Evolutionary conservation across 2,113 vertebrate species (phyloP), one percentile per base, ranked within the genome.

Genomic region (Proterorhinus semilunaris): DNA sequence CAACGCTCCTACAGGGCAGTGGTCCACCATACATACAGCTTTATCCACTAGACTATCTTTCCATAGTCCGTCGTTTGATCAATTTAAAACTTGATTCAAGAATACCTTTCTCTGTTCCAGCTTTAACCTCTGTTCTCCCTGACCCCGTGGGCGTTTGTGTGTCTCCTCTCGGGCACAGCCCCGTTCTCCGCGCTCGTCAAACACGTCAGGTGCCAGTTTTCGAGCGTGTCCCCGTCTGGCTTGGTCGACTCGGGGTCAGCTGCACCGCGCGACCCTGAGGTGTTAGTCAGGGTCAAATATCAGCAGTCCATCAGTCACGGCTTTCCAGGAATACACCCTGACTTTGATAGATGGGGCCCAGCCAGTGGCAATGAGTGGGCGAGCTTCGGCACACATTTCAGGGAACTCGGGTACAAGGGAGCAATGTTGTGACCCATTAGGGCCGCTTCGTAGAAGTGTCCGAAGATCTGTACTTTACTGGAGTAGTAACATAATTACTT

Each of bases 131-230:
- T 36, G 27, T 36, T 36, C 27, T 36, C 4, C 27, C 27, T 36
- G 27, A 36, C 27, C 27, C 27, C 27, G 27, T 36, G 27, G 27
- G 27, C 27, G 27, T 36, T 36, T 36, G 27, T 36, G 27, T 36
- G 27, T 36, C 27, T 36, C 13, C 49, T 51, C 49, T 66, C 66
- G 84, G 87, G 81, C 80, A 78, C 78, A 83, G 85, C 81, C 82
- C 83, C 79, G 82, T 77, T 47, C 74, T 67, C 44, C 63, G 80
- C 90, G 82, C 90, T 91, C 88, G 86, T 90, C 84, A 84, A 91
- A 91, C 86, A 76, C 66, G 69, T 55, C 54, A 42, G 62, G 66
- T 81, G 77, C 75, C 70, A 69, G 72, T 73, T 53, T 52, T 47
- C 6, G 46, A 72, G 55, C 77, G 79, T 85, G 83, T 83, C 77